Evolutionary conservation across 2,113 vertebrate species (phyloP).

Genomic region (Chionis minor): DNA sequence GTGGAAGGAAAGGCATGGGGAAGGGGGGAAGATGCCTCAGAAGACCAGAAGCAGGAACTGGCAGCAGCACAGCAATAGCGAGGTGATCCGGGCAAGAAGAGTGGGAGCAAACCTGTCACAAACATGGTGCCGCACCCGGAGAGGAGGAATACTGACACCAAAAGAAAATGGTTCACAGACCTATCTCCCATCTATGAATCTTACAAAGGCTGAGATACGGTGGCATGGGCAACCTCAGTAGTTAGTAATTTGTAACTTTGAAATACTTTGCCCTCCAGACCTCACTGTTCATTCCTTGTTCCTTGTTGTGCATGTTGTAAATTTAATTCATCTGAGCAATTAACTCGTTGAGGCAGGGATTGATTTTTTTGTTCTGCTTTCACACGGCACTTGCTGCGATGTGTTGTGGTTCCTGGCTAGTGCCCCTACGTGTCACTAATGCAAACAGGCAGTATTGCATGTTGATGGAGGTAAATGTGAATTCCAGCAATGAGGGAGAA

Average conservation of each 20-base stretch:
- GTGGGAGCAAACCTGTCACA: background rate
- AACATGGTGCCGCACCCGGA: rapidly evolving
- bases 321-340: background rate
- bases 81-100: background rate
- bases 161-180: background rate
- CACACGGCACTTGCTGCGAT: background rate
- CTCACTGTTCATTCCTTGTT: background rate
- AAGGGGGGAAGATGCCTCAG: background rate
- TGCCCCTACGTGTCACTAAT: rapidly evolving
- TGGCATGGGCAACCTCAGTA: rapidly evolving
- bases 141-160: background rate
- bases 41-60: background rate
- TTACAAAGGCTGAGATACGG: background rate
- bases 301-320: background rate
- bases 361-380: background rate
- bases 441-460: background rate
- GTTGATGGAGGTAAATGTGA: background rate
- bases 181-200: rapidly evolving
- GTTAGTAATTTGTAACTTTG: background rate
- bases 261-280: background rate
- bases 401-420: background rate
- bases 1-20: background rate
- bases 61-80: background rate
- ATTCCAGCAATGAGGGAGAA: background rate
- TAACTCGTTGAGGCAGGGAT: background rate